Evolutionary conservation across 2,113 vertebrate species (phyloP).

Genomic region (Proterorhinus semilunaris): DNA sequence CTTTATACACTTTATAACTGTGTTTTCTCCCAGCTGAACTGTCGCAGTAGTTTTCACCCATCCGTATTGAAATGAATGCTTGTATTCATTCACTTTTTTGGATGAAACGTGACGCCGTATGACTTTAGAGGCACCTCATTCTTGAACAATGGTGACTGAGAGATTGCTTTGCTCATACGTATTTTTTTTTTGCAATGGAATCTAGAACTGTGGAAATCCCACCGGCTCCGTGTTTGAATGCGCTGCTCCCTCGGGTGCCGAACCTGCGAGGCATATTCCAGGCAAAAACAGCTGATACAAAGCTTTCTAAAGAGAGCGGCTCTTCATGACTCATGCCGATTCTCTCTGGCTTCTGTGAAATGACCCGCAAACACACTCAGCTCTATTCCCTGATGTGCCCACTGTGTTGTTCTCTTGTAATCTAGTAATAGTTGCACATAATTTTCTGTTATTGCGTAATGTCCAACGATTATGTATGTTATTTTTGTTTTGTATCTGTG

Average conservation of each 20-base stretch:
- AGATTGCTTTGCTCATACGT: not conserved
- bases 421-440: not conserved
- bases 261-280: conserved; percentile 19
- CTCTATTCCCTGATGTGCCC: conserved; percentile 8
- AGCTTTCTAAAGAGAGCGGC: conserved; percentile 28
- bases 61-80: too few species aligned
- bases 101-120: too few species aligned
- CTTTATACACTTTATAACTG: too few species aligned
- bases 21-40: too few species aligned
- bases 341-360: conserved; percentile 29
- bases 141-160: not conserved
- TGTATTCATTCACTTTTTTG: too few species aligned
- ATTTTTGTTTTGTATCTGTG: too few species aligned
- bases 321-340: conserved; percentile 43
- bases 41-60: too few species aligned
- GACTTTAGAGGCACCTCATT: not conserved
- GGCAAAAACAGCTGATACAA: conserved; percentile 47
- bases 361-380: conserved; percentile 9
- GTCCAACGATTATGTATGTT: not conserved
- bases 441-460: not conserved
- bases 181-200: not conserved
- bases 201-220: not conserved
- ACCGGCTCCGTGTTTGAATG: conserved; percentile 2
- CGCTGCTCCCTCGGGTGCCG: conserved; percentile 12
- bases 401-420: not conserved